Evolutionary conservation across 1,140 invertebrate species (phyloP).

Genomic region (Brachionus angularis): DNA sequence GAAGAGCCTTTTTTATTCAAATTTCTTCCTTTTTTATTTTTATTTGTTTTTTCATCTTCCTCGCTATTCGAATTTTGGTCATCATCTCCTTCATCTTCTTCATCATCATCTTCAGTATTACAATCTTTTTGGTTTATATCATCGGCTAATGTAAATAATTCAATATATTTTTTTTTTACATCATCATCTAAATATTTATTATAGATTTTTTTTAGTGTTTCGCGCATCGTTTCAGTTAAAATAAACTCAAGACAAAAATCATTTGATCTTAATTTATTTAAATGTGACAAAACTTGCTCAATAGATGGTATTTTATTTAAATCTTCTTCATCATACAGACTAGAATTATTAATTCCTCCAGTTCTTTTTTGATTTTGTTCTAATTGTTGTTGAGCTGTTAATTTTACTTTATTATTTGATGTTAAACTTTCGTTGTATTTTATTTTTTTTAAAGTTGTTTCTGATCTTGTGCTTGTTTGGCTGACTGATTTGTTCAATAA

Average conservation of each 20-base stretch:
- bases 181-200: slow-evolving; percentile 38
- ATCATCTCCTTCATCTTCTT: slow-evolving; percentile 23
- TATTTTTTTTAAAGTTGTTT: slow-evolving; percentile 25
- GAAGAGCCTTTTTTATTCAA: no score
- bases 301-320: slow-evolving; percentile 30
- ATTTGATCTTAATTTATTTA: slow-evolving; percentile 35
- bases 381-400: slow-evolving; percentile 34
- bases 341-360: no score
- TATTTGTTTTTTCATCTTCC: slow-evolving; percentile 10
- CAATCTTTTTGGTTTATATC: slow-evolving; percentile 4
- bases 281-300: slow-evolving; percentile 14
- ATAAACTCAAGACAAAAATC: slow-evolving; percentile 11
- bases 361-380: slow-evolving; percentile 36
- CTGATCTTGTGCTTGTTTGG: not conserved
- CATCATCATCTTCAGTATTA: not conserved
- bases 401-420: slow-evolving; percentile 18
- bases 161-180: slow-evolving; percentile 39
- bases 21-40: no score
- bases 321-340: slow-evolving; percentile 30
- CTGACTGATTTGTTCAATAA: slow-evolving; percentile 10
- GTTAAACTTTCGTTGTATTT: slow-evolving; percentile 13
- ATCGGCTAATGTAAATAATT: slow-evolving; percentile 36
- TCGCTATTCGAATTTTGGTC: slow-evolving; percentile 15
- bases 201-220: slow-evolving; percentile 33
- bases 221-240: slow-evolving; percentile 4